These are phyloP conservation scores for Ibycter americanus DNA, from an alignment of 2,797 vertebrate species.

Conservation along the genomic window DNA sequence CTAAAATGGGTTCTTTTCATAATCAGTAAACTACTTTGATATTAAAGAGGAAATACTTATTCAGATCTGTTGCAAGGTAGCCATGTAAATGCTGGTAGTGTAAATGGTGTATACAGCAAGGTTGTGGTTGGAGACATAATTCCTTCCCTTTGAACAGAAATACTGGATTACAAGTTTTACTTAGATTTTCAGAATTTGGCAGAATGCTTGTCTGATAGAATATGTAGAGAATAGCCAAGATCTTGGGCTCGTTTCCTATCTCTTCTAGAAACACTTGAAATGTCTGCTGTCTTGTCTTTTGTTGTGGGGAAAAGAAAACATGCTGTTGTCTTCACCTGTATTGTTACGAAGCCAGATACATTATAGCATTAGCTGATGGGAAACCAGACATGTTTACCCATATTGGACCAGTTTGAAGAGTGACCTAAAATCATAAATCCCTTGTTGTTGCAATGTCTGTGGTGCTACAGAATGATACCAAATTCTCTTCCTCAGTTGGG, in stretches of 20 bases:
- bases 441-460: background rate
- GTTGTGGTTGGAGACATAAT: background rate
- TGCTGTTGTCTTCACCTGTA: background rate
- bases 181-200: background rate
- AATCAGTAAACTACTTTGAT: background rate
- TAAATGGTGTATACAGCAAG: background rate
- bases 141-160: background rate
- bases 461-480: background rate
- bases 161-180: background rate
- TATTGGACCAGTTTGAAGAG: background rate
- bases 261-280: background rate
- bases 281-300: rapidly evolving
- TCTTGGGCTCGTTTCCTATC: background rate
- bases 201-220: background rate
- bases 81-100: background rate
- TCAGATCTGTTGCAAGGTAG: background rate
- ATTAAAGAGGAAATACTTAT: background rate
- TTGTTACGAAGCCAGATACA: background rate
- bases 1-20: background rate
- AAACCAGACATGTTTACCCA: background rate
- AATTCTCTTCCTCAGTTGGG: background rate
- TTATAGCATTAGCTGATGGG: background rate
- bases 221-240: background rate
- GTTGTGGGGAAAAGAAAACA: background rate
- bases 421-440: background rate